Base-by-base conservation (phyloP, 1,140 invertebrate genomes). In the Eupristina koningsbergeri region DNA sequence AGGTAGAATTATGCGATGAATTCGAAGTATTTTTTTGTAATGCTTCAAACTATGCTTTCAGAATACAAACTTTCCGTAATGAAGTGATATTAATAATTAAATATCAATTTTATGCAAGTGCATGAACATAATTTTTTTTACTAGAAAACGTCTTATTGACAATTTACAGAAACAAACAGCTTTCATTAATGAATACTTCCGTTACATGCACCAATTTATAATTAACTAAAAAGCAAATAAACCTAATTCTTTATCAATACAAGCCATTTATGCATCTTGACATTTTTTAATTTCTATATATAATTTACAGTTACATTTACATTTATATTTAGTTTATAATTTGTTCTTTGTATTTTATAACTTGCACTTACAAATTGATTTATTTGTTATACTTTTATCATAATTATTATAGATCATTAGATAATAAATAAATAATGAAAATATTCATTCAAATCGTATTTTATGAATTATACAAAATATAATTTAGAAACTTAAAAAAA, bases 81-180 rank as follows among this genome's bases (percentile, higher is more conserved):
- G 26, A 39, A 50, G 29, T 53, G 8, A 69, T 73, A 9, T 47
- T 39, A 31, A 19, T 5, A 39, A 63, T n/a, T 17, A 0, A 39
- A 34, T 41, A 22, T 74, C 39, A 34, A 11, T 19, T 53, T 71
- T 19, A 13, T n/a, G 3, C n/a, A 22, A 41, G 17, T 58, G 81
- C 81, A 83, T 83, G 81, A 22, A 15, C 36, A 34, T 36, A 74
- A 75, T 53, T 45, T 34, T 75, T 53, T 75, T 6, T 15, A 2
- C 26, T 39, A 41, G 19, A 45, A 39, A 69, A 53, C 13, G 22
- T 58, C 61, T 15, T 19, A 31, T 17, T 71, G 47, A 34, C 34
- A 53, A 1, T 19, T 29, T 67, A 82, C 61, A 36, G 19, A 80
- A 80, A n/a, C 0, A 69, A 34, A 53, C 13, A 53, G 79, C 31